Conservation (phyloP, 2,888 invertebrate species). For the Synergus umbraculus region DNA sequence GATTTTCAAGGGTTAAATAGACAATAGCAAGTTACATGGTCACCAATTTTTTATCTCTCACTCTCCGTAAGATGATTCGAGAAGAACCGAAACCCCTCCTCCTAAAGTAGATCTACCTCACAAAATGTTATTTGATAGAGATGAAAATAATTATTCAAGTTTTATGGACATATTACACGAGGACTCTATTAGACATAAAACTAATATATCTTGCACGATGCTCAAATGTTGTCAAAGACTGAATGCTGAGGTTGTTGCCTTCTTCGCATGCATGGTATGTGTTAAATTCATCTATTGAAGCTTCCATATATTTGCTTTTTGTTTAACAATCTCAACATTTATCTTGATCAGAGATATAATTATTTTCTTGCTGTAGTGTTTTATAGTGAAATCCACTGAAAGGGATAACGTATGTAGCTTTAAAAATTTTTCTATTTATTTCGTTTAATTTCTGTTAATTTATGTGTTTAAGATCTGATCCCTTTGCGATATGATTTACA, state of each 20-base stretch:
- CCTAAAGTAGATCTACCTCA: conserved; percentile 69
- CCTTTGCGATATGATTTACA: background rate
- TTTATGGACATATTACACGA: background rate
- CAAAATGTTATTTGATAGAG: conserved; percentile 47
- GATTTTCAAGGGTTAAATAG: background rate
- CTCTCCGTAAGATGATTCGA: background rate
- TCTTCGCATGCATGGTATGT: conserved; percentile 51
- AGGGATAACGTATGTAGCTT: conserved; percentile 7
- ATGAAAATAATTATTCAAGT: conserved; percentile 41
- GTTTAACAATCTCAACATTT: conserved; percentile 45
- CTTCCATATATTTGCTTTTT: conserved; percentile 50
- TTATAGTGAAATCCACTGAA: background rate
- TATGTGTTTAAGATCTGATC: too few species aligned
- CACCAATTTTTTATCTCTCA: background rate
- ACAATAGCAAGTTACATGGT: background rate
- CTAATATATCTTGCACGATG: conserved; percentile 55
- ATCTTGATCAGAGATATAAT: background rate
- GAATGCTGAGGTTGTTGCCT: conserved; percentile 45
- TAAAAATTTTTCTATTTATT: background rate
- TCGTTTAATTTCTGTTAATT: background rate
- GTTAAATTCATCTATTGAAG: conserved; percentile 50
- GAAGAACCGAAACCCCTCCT: conserved; percentile 58
- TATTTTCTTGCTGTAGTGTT: background rate
- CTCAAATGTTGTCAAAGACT: conserved; percentile 53
- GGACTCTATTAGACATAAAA: background rate